A percentile compares a stretch with the other conserved stretches of the same genome.
Evolutionary conservation across 2,888 invertebrate species (phyloP).

Genomic region (Myopa testacea): DNA sequence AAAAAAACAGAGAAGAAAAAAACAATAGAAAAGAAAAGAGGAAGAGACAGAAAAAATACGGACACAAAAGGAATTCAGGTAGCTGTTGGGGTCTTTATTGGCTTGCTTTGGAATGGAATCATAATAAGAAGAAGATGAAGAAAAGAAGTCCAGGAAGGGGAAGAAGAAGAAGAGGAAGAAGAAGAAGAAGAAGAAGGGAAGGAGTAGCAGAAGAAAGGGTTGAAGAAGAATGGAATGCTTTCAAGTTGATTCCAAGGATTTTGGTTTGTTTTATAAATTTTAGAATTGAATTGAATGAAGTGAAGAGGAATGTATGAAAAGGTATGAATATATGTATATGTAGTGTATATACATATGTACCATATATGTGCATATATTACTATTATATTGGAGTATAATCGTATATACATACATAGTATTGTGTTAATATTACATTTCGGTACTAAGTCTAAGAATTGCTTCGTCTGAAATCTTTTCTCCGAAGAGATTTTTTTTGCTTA

Average conservation of each 20-base stretch:
- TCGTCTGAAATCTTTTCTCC: too few relatives aligned
- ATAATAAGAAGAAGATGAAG: neutral
- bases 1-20: conserved; percentile 5
- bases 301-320: too few relatives aligned
- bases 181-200: neutral
- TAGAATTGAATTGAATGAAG: too few relatives aligned
- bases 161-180: neutral
- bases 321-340: too few relatives aligned
- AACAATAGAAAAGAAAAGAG: neutral
- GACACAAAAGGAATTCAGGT: neutral
- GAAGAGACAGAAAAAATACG: neutral
- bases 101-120: neutral
- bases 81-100: neutral
- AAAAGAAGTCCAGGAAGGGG: neutral
- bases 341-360: too few relatives aligned
- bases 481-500: too few relatives aligned
- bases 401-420: too few relatives aligned
- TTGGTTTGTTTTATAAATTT: neutral
- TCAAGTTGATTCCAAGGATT: neutral
- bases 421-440: too few relatives aligned
- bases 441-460: too few relatives aligned
- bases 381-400: too few relatives aligned
- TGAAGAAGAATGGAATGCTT: neutral
- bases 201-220: neutral
- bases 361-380: too few relatives aligned